Evolutionary conservation across 1,140 invertebrate genomes (phyloP), one percentile per base, ranked within the genome.

Genomic region (Parapsyche elsis): DNA sequence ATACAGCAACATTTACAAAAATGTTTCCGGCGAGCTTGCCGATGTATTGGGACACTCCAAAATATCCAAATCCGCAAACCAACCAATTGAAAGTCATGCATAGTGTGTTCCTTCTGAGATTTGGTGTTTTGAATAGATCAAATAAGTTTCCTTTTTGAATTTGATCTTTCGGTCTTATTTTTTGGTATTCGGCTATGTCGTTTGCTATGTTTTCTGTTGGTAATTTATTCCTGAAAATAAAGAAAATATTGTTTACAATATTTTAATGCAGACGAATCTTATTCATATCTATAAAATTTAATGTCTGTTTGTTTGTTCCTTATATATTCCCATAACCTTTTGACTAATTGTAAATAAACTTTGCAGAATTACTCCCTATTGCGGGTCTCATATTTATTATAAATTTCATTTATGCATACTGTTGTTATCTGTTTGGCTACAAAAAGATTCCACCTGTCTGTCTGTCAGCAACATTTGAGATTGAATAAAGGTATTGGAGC

Each of bases 21-120:
- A 94, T 92, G 85, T 95, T 88, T 4, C 93, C 94, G 23, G 91
- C 92, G 10, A 94, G 85, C 81, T 92, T 91, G 0, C 93, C 92
- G 19, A 94, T 92, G 83, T 93, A 94, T 84, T 95, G 94, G 0
- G 93, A 92, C 12, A 94, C 91, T 0, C 94, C 94, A 83, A 93
- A 95, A 82, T 94, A 92, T 74, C 93, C 93, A 84, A 94, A 91
- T 24, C 94, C 94, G 77, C 92, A 93, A 0, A 93, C 90, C 5
- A 93, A 83, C 94, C 94, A 95, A 79, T 92, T 92, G 81, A 92
- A 92, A 44, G 91, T 90, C 85, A 94, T 92, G 26, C 89, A 90
- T 10, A 95, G 85, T 0, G 94, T 95, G 84, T 95, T 95, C 30
- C 92, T 87, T 45, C 94, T 86, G 86, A 96, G 89, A 84, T 94